Evolutionary conservation across 2,797 vertebrate species (phyloP).

Genomic region (Danio albolineatus): DNA sequence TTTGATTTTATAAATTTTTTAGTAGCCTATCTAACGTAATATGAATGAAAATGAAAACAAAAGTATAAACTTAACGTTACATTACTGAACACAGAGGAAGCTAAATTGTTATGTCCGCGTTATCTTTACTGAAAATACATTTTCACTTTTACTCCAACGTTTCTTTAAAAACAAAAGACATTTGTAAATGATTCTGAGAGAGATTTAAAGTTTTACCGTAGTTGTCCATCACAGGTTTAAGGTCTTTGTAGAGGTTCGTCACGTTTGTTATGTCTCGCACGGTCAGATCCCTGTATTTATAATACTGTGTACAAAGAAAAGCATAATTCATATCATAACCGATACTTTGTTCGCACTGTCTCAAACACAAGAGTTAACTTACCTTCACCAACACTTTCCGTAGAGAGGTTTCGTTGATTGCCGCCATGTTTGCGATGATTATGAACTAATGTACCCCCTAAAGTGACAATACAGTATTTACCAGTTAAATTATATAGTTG

Average conservation of each 20-base stretch:
- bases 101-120: neutral
- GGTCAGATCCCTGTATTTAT: constrained; percentile 96
- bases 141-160: neutral
- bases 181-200: neutral
- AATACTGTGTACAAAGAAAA: constrained; percentile 75
- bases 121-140: neutral
- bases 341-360: neutral
- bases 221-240: constrained; percentile 92
- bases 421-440: constrained; percentile 34
- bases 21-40: neutral
- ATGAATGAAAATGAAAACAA: neutral
- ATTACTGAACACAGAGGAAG: too few species aligned
- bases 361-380: neutral
- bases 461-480: neutral
- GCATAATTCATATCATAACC: neutral
- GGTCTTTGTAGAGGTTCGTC: constrained; percentile 92
- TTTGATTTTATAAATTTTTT: neutral
- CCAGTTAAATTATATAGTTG: neutral
- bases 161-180: too few species aligned
- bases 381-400: constrained; percentile 58
- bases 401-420: constrained; percentile 20
- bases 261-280: constrained; percentile 90
- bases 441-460: neutral
- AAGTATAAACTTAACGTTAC: neutral
- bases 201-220: constrained; percentile 82